Percentiles rank a stretch among this genome's conserved stretches.
These are phyloP conservation scores for Rhea americana DNA, from an alignment of 2,113 vertebrate genomes.

Conservation along the genomic window DNA sequence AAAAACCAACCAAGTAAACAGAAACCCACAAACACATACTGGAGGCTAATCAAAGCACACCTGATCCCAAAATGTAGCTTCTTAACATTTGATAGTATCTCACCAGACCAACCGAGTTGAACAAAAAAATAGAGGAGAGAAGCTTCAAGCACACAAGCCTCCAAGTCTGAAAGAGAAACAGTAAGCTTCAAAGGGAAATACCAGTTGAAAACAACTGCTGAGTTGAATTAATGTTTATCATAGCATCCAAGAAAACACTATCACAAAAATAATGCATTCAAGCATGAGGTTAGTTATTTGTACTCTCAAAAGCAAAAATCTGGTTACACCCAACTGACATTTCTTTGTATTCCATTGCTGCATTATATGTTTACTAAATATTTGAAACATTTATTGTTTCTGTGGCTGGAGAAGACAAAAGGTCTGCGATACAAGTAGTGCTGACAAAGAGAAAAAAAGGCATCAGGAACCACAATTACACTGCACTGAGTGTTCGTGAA, in stretches of 20 bases:
- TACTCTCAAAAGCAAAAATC: slow-evolving; percentile 13
- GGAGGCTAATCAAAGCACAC: neutral
- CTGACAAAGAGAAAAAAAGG: slow-evolving; percentile 53
- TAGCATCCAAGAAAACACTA: neutral
- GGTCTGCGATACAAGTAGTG: slow-evolving; percentile 64
- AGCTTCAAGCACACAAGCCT: neutral
- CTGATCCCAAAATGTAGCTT: neutral
- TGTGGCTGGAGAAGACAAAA: slow-evolving; percentile 67
- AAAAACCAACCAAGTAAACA: neutral
- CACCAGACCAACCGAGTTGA: neutral
- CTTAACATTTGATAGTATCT: neutral
- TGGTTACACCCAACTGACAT: slow-evolving; percentile 38
- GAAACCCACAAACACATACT: too few species aligned
- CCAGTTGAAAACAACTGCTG: neutral
- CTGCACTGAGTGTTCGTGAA: neutral
- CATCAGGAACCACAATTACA: slow-evolving; percentile 57
- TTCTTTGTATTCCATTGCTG: slow-evolving; percentile 22
- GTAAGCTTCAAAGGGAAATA: slow-evolving; percentile 25
- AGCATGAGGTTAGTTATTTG: slow-evolving; percentile 14
- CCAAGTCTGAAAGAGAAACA: neutral
- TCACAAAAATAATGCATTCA: slow-evolving; percentile 1
- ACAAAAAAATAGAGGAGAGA: neutral
- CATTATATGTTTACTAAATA: slow-evolving; percentile 50
- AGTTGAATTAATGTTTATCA: slow-evolving; percentile 24
- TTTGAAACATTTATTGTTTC: slow-evolving; percentile 15